These are phyloP conservation scores for Lophotis ruficrista DNA, from an alignment of 2,113 vertebrate genomes.

Conservation along the genomic window DNA sequence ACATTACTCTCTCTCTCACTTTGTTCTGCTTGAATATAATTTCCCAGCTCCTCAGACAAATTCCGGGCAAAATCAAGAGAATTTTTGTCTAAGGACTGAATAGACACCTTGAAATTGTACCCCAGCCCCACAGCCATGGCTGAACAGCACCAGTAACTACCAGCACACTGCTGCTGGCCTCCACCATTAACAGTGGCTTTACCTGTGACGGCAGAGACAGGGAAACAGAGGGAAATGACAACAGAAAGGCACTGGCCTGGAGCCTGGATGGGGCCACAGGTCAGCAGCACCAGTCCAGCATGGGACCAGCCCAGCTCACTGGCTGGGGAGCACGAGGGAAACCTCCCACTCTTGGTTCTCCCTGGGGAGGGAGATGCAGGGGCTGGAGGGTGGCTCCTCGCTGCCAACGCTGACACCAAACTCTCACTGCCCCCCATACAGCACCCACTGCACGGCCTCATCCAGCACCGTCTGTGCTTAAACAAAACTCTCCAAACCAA, in stretches of 20 bases:
- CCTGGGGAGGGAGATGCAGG: accelerated
- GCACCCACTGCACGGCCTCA: neutral
- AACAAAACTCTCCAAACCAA: neutral
- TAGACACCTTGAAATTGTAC: neutral
- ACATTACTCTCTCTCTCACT: neutral
- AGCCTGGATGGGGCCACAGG: neutral
- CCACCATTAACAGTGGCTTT: neutral
- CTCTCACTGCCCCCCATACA: accelerated
- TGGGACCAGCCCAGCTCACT: neutral
- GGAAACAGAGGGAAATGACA: neutral
- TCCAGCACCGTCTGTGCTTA: neutral
- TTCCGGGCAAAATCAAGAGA: neutral
- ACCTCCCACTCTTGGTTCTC: neutral
- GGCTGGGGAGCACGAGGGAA: accelerated
- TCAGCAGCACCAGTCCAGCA: neutral
- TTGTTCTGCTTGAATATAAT: neutral
- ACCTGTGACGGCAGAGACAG: accelerated
- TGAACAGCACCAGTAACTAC: neutral
- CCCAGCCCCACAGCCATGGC: neutral
- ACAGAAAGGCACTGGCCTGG: neutral
- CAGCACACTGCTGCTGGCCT: neutral
- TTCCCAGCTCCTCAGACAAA: neutral
- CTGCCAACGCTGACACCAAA: neutral
- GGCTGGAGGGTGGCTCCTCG: neutral
- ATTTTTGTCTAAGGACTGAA: neutral